Evolutionary conservation across 2,888 invertebrate genomes (phyloP).

Genomic region (Melitaea athalia): DNA sequence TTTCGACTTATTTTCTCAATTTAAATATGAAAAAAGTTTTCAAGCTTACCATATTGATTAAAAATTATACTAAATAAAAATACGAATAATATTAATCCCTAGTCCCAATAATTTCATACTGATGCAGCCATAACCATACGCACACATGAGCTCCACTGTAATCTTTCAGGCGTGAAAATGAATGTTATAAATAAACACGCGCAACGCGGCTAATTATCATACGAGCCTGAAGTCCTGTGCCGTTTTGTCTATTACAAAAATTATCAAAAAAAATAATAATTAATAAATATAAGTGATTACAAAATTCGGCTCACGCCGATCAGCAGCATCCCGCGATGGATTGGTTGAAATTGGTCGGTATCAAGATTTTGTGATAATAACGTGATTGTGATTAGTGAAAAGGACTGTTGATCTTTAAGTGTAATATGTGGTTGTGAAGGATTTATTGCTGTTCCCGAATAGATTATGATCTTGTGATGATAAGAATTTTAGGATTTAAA

Average conservation of each 20-base stretch:
- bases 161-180: slow-evolving; percentile 80
- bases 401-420: slow-evolving; percentile 28
- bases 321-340: slow-evolving; percentile 69
- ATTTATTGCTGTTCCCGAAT: slow-evolving; percentile 18
- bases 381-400: slow-evolving; percentile 40
- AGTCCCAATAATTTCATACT: neutral
- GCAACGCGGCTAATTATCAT: slow-evolving; percentile 71
- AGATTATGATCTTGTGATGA: neutral
- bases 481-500: neutral
- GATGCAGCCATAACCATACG: slow-evolving; percentile 25
- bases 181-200: slow-evolving; percentile 81
- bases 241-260: slow-evolving; percentile 60
- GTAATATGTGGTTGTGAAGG: slow-evolving; percentile 35
- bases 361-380: slow-evolving; percentile 53
- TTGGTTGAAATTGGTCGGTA: slow-evolving; percentile 82
- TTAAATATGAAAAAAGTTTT: too few species aligned
- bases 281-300: slow-evolving; percentile 38
- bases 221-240: slow-evolving; percentile 72
- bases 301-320: slow-evolving; percentile 44
- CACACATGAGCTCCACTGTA: slow-evolving; percentile 47
- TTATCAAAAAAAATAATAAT: slow-evolving; percentile 46
- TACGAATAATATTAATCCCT: neutral
- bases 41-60: too few species aligned
- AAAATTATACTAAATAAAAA: neutral
- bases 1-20: too few species aligned